Evolutionary conservation across 2,797 vertebrate genomes (phyloP), one percentile per base, ranked within the genome.

Genomic region (Lates japonicus): DNA sequence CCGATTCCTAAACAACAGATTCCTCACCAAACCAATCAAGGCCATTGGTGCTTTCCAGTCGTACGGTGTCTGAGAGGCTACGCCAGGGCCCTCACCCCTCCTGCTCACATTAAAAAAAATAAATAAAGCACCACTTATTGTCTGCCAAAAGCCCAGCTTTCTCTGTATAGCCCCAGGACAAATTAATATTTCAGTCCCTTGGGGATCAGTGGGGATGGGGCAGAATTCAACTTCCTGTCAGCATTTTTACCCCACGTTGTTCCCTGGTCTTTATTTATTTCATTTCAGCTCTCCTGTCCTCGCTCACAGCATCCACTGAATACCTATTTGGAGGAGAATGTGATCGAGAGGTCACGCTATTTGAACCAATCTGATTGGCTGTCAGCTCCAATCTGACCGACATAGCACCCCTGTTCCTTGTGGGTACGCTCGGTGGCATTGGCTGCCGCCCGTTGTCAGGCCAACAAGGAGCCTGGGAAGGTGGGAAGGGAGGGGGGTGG

Each of bases 101-200:
- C 5, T 74, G 83, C 92, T 84, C 90, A 82, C 94, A 35, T 14
- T 11, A 42, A 42, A 42, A 39, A 51, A 85, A 96, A 96, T 96
- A 29, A 29, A 29, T 29, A 55, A 74, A 97, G 96, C 93, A 95
- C 94, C 96, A 96, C 96, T 97, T 96, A 96, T 95, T 95, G 94
- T 95, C 95, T 93, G 93, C 91, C 93, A 87, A 95, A 95, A 91
- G 94, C 94, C 91, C 67, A 70, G 94, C 93, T 86, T 95, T 96
- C 95, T 94, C 95, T 93, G 89, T 93, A 92, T 95, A 84, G 97
- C 97, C 96, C 74, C 92, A 92, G 97, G 97, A 95, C 93, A 97
- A 96, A 98, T 98, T 97, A 97, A 98, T 97, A 98, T 98, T 98
- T 98, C 92, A 97, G 92, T 97, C 97, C 96, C 96, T 95, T 90